Conservation (phyloP, 2,797 vertebrate genomes). For the Brachyalestes nurse region DNA sequence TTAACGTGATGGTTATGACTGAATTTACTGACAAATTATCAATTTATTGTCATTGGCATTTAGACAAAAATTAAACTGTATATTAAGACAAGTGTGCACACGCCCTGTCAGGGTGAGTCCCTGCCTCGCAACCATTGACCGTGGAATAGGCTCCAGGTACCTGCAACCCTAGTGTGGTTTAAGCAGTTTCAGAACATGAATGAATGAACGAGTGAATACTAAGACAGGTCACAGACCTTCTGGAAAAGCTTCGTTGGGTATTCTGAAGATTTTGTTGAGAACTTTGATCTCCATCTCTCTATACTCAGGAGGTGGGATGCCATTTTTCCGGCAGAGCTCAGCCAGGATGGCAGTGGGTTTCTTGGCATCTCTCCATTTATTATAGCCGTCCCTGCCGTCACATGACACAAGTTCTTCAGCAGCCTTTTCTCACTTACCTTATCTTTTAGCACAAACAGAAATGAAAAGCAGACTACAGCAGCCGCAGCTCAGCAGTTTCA, state of each 20-base stretch:
- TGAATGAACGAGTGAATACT: too few species aligned
- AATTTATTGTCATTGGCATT: too few species aligned
- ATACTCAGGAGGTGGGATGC: conserved; percentile 85
- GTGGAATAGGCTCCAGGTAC: too few species aligned
- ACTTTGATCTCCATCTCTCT: conserved; percentile 87
- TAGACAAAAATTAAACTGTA: too few species aligned
- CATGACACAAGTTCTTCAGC: conserved; percentile 24
- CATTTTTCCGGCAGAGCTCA: conserved; percentile 86
- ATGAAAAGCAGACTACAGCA: conserved; percentile 12
- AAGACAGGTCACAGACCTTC: conserved; percentile 78
- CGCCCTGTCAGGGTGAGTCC: too few species aligned
- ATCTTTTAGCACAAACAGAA: conserved; percentile 3
- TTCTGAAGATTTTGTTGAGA: conserved; percentile 91
- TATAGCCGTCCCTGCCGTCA: conserved; percentile 84
- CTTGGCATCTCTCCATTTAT: conserved; percentile 88
- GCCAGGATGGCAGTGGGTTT: conserved; percentile 86
- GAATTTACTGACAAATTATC: too few species aligned
- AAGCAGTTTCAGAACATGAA: too few species aligned
- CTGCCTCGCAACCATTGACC: too few species aligned
- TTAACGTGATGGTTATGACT: too few species aligned
- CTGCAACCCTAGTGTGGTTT: too few species aligned
- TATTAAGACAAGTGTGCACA: background rate
- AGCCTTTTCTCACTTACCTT: conserved; percentile 26
- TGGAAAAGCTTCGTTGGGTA: conserved; percentile 82
- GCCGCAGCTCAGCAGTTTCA: background rate